Evolutionary conservation across 2,888 invertebrate genomes (phyloP), one percentile per base, ranked within the genome.

Genomic region (Drosophila conformis): DNA sequence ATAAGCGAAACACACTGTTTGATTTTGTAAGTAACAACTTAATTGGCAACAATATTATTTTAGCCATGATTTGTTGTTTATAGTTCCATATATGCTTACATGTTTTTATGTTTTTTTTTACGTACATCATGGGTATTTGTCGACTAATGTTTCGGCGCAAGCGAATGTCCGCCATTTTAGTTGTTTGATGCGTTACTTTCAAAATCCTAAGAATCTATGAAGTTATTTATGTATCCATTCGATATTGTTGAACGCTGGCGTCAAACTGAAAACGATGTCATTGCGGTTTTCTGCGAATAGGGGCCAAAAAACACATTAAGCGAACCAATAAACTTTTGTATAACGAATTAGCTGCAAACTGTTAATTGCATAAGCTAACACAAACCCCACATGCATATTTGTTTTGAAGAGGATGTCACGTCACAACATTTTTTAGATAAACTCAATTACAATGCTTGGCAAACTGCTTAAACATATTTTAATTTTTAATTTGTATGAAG

Each of bases 91-190:
- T 18, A 38, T 36, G 29, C n/a, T 33, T 18, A 62, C 10, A 40
- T 60, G 27, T n/a, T 56, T 4, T 67, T 10, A 27, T 40, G 21
- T 25, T 18, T 57, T 51, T 29, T 29, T 69, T 68, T 53, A 70
- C 91, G 83, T 92, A 91, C 91, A 92, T 83, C 72, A 73, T 67
- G 52, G 90, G 91, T 61, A 78, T 69, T 69, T 88, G 86, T 13
- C 91, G 89, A 69, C 83, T 91, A 38, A 90, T 82, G 74, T 91
- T 91, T 68, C 89, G 79, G 57, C 92, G 85, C 65, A 91, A 76
- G 48, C 90, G 87, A 29, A 91, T 73, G 78, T 92, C 91, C 51
- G 91, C 86, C 91, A 91, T 91, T 67, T 58, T 72, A 18, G 15
- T 18, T 46, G 25, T 27, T 18, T 54, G 33, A 27, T 31, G 35